Evolutionary conservation across 2,888 invertebrate genomes (phyloP).

Genomic region (Zootermopsis nevadensis): DNA sequence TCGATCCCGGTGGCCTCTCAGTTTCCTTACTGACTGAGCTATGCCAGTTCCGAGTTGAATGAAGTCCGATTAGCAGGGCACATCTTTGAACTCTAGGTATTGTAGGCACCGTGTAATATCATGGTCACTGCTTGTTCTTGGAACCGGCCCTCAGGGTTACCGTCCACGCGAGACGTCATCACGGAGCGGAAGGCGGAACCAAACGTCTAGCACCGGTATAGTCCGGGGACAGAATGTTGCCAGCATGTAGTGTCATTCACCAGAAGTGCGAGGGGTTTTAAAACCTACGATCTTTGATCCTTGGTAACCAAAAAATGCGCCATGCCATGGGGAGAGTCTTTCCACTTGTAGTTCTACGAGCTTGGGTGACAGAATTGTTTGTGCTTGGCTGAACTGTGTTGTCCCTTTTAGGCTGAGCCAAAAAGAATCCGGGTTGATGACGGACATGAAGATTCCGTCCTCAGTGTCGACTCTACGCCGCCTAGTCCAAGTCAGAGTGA

Average conservation of each 20-base stretch:
- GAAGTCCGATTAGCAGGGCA: neutral
- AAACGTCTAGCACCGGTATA: neutral
- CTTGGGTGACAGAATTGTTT: too few relatives aligned
- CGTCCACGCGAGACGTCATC: constrained; percentile 24
- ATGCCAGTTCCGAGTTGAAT: too few relatives aligned
- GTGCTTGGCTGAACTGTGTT: neutral
- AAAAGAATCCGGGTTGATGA: constrained; percentile 60
- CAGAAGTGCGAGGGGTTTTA: too few relatives aligned
- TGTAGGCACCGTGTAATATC: neutral
- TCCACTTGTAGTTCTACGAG: too few relatives aligned
- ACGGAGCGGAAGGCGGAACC: constrained; percentile 15
- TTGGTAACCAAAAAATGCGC: too few relatives aligned
- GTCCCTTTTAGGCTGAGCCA: constrained; percentile 47
- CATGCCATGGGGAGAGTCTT: too few relatives aligned
- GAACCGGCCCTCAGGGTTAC: constrained; percentile 21
- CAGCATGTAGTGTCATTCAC: too few relatives aligned
- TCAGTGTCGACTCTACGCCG: constrained; percentile 61
- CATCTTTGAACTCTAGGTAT: neutral
- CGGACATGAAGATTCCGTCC: constrained; percentile 55
- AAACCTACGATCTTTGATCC: too few relatives aligned
- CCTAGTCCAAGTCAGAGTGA: constrained; percentile 66
- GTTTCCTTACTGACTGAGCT: too few relatives aligned
- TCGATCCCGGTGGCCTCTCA: too few relatives aligned
- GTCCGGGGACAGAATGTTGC: neutral
- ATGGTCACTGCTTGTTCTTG: constrained; percentile 3